phyloP scores from a whole-genome alignment of 2,797 vertebrate genomes.

The Pseudomugil tenellus region DNA sequence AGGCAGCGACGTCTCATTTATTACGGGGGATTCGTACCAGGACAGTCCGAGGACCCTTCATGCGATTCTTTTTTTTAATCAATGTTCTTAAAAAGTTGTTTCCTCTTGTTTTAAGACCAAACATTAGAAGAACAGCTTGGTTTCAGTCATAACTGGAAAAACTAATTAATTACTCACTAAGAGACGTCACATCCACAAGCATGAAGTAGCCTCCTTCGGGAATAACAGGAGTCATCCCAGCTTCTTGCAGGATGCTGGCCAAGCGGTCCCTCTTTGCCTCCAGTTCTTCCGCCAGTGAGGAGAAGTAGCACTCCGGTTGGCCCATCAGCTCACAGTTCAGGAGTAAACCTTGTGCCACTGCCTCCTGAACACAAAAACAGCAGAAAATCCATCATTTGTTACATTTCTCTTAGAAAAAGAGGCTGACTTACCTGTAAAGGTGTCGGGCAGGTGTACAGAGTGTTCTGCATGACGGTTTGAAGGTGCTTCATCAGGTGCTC shows the following conservation, averaged over 20 bases:
- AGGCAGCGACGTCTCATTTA: too few species aligned
- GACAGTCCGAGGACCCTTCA: too few species aligned
- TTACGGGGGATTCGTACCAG: too few species aligned
- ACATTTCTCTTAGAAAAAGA: neutral
- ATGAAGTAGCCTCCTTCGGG: slow-evolving; percentile 98
- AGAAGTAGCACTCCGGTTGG: slow-evolving; percentile 92
- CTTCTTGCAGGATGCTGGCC: slow-evolving; percentile 84
- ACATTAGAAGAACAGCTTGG: neutral
- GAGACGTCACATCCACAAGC: slow-evolving; percentile 87
- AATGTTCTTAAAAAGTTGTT: neutral
- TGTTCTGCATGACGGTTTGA: slow-evolving; percentile 95
- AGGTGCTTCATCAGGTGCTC: slow-evolving; percentile 91
- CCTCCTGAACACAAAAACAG: slow-evolving; percentile 83
- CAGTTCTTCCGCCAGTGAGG: slow-evolving; percentile 87
- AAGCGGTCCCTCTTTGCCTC: slow-evolving; percentile 90
- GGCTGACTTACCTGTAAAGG: slow-evolving; percentile 88
- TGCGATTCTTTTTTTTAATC: too few species aligned
- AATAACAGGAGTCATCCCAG: slow-evolving; percentile 88
- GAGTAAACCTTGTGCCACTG: slow-evolving; percentile 89
- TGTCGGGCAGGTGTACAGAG: slow-evolving; percentile 90
- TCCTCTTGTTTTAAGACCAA: neutral
- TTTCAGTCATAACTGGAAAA: neutral
- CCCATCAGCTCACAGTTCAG: slow-evolving; percentile 87
- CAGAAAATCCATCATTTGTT: neutral
- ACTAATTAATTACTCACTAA: slow-evolving; percentile 81